A percentile compares a stretch with the other conserved stretches of the same genome.
Evolutionary conservation across 2,797 vertebrate species (phyloP).

Genomic region (Poecilia gillii): DNA sequence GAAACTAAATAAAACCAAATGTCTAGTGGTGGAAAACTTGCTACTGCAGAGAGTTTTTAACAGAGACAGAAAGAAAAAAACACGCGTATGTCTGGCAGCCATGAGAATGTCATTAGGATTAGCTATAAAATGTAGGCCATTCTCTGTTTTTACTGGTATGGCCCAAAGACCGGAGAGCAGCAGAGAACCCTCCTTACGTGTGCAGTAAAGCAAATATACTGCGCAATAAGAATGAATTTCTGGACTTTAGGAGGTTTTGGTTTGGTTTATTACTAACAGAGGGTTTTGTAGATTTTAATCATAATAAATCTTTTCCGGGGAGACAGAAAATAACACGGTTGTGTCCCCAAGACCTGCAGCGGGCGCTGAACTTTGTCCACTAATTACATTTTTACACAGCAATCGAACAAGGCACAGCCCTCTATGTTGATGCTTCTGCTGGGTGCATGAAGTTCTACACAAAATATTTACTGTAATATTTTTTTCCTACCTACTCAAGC

Average conservation of each 20-base stretch:
- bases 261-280: slow-evolving; percentile 50
- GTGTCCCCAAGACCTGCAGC: slow-evolving; percentile 29
- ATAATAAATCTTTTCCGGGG: slow-evolving; percentile 49
- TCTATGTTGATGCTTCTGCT: not conserved
- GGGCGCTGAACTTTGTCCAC: slow-evolving; percentile 19
- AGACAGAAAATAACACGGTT: slow-evolving; percentile 25
- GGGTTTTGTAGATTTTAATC: slow-evolving; percentile 62
- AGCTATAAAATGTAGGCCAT: slow-evolving; percentile 67
- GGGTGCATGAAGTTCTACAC: not conserved
- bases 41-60: slow-evolving; percentile 38
- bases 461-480: not conserved
- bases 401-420: slow-evolving; percentile 17
- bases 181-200: slow-evolving; percentile 31
- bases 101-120: slow-evolving; percentile 72
- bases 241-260: slow-evolving; percentile 36
- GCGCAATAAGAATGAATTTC: slow-evolving; percentile 23
- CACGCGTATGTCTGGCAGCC: slow-evolving; percentile 63
- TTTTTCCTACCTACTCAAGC: not conserved
- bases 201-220: slow-evolving; percentile 52
- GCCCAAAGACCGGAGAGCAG: slow-evolving; percentile 40
- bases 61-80: slow-evolving; percentile 1
- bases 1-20: slow-evolving; percentile 37
- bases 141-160: slow-evolving; percentile 46
- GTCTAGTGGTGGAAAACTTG: slow-evolving; percentile 35
- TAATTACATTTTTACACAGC: slow-evolving; percentile 25